phyloP scores from a whole-genome alignment of 1,140 invertebrate genomes.

The Drosophila chauvacae region DNA sequence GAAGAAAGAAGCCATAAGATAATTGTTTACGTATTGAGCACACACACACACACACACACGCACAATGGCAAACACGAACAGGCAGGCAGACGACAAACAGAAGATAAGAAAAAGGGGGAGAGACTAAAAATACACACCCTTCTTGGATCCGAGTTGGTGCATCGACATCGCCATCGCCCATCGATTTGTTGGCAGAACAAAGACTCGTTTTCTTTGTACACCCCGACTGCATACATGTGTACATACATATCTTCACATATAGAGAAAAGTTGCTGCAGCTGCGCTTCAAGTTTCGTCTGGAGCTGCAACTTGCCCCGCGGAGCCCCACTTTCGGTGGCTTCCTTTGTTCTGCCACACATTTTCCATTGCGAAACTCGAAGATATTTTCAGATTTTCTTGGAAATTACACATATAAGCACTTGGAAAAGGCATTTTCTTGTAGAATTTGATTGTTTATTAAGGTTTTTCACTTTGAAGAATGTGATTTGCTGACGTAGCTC shows the following conservation, averaged over 20 bases:
- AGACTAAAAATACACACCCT: slow-evolving; percentile 74
- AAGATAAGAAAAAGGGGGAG: slow-evolving; percentile 14
- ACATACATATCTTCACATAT: slow-evolving; percentile 24
- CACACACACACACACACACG: not conserved
- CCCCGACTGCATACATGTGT: slow-evolving; percentile 43
- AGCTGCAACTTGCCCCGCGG: slow-evolving; percentile 54
- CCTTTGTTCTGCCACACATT: slow-evolving; percentile 43
- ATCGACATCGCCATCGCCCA: slow-evolving; percentile 52
- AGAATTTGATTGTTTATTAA: not conserved
- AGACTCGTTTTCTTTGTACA: slow-evolving; percentile 79
- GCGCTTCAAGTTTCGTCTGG: slow-evolving; percentile 65
- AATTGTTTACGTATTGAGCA: slow-evolving; percentile 29
- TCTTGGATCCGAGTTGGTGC: slow-evolving; percentile 28
- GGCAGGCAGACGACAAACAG: slow-evolving; percentile 25
- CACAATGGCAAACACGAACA: slow-evolving; percentile 13
- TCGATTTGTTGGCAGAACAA: slow-evolving; percentile 60
- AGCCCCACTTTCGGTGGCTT: slow-evolving; percentile 54
- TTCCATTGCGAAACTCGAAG: not conserved
- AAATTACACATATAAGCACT: slow-evolving; percentile 15
- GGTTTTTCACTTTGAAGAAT: not conserved
- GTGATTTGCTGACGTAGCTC: slow-evolving; percentile 21
- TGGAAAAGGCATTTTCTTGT: not conserved
- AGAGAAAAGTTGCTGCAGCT: slow-evolving; percentile 73
- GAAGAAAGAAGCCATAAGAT: slow-evolving; percentile 12
- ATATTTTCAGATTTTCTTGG: not conserved